A percentile compares a stretch with the other conserved stretches of the same genome.
Evolutionary conservation across 2,113 vertebrate species (phyloP).

Genomic region (Apodemus speciosus): DNA sequence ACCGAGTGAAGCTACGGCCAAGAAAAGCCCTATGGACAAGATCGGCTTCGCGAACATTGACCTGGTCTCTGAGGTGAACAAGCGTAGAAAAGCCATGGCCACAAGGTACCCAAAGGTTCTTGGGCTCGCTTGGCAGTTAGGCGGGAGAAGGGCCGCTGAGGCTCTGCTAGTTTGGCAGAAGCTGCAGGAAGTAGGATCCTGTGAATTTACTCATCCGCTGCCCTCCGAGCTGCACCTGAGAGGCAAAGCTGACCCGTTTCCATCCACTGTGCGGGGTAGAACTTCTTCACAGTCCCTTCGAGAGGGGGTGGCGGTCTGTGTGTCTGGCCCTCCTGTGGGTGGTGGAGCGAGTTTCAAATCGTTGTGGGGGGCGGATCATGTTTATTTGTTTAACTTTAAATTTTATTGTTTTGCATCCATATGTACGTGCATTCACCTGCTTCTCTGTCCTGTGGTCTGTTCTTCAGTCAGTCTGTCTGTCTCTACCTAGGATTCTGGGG

Average conservation of each 20-base stretch:
- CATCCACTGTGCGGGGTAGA: too few species aligned
- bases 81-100: conserved; percentile 66
- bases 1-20: neutral
- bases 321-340: too few species aligned
- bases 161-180: fast-evolving
- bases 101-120: conserved; percentile 55
- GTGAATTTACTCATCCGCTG: neutral
- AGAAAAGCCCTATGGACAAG: neutral
- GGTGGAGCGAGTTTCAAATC: neutral
- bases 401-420: neutral
- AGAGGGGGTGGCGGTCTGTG: neutral
- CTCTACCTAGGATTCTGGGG: too few species aligned
- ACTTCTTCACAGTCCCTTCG: neutral
- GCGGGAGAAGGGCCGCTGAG: neutral
- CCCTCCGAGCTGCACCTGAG: neutral
- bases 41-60: conserved; percentile 42
- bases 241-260: neutral
- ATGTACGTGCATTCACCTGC: too few species aligned
- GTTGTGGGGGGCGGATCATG: neutral
- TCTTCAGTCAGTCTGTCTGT: neutral
- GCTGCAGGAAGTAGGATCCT: neutral
- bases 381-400: neutral
- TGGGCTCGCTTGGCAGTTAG: neutral
- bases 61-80: conserved; percentile 69
- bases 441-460: neutral